A percentile compares a stretch with the other conserved stretches of the same genome.
phyloP scores from a whole-genome alignment of 2,113 vertebrate species.

The Malurus alboscapulatus region DNA sequence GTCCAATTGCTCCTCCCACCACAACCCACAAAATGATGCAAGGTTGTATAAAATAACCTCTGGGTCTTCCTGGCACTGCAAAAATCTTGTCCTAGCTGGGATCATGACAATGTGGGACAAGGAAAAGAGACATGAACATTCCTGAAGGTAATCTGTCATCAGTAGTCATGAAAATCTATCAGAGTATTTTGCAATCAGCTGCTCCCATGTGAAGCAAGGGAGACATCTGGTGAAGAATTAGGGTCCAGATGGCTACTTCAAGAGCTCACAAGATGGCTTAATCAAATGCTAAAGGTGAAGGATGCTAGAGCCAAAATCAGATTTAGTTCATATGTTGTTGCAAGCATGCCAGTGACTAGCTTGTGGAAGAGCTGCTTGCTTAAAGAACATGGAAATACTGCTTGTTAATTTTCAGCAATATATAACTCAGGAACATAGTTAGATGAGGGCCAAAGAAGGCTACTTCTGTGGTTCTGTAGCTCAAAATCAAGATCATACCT shows the following conservation, averaged over 20 bases:
- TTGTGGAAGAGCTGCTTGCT: neutral
- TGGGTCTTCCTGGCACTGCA: neutral
- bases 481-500: neutral
- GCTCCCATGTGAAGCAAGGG: neutral
- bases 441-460: neutral
- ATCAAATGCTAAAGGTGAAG: neutral
- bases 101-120: neutral
- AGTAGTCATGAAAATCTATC: neutral
- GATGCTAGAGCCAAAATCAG: neutral
- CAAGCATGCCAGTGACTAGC: neutral
- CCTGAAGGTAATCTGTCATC: neutral
- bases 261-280: neutral
- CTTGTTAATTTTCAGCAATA: neutral
- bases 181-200: neutral
- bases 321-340: neutral
- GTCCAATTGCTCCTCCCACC: neutral
- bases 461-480: neutral
- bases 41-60: neutral
- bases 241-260: neutral
- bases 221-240: neutral
- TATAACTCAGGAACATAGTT: neutral
- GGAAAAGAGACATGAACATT: neutral
- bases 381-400: neutral
- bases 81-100: neutral
- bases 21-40: neutral